Conservation (phyloP, 2,797 vertebrate genomes). For the Enteromius viviparus region DNA sequence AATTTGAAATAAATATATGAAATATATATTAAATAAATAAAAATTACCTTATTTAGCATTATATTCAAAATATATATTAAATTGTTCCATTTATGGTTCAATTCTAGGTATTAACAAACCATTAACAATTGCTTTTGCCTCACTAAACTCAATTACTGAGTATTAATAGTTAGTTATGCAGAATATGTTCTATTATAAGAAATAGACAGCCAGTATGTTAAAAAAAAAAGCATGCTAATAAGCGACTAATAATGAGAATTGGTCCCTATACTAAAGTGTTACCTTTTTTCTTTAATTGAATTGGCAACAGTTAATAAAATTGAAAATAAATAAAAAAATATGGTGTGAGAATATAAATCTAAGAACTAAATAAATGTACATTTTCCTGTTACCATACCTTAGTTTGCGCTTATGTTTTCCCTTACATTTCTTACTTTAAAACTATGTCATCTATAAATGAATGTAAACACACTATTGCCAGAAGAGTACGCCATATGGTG, state of each 20-base stretch:
- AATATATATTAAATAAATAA: background rate
- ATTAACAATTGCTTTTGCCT: background rate
- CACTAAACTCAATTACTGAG: no score
- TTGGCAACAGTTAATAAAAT: background rate
- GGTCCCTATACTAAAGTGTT: background rate
- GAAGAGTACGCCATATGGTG: background rate
- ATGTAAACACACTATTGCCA: background rate
- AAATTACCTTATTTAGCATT: background rate
- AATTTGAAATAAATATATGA: background rate
- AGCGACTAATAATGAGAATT: background rate
- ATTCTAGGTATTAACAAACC: background rate
- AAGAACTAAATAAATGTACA: background rate
- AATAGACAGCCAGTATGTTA: background rate
- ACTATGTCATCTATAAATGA: background rate
- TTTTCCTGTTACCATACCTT: background rate
- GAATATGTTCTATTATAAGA: background rate
- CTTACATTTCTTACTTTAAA: slow-evolving; percentile 4
- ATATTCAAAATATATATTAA: background rate
- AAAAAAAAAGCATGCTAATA: background rate
- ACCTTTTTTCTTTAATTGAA: background rate
- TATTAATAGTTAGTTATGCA: background rate
- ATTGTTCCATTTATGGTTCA: background rate
- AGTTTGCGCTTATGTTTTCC: background rate
- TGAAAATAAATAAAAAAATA: background rate
- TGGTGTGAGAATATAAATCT: background rate